Base-by-base conservation (phyloP, 1,140 invertebrate genomes). In the Nomia melanderi region DNA sequence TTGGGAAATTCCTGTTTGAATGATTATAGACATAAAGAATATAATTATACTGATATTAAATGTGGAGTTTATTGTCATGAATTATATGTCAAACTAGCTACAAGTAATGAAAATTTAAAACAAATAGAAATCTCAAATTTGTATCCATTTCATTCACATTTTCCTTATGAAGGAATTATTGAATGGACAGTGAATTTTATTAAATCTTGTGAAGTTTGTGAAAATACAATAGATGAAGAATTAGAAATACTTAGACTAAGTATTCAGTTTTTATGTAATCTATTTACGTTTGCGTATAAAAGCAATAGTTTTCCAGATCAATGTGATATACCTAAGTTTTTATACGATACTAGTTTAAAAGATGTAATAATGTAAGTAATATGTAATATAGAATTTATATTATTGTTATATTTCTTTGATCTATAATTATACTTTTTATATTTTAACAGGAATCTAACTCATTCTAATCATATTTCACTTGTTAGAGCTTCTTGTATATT, bases 241-340 rank as follows among this genome's bases (percentile, higher is more conserved):
- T 53, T 77, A 23, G 81, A 90, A 60, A 80, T 90, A 20, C 62
- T 90, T 23, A 88, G 86, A 75, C 62, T 87, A 47, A 81, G 83
- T 47, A 66, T 90, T 29, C 84, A 88, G 39, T 91, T 91, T 71
- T 77, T 91, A 33, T 89, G 88, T 29, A 91, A 90, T 87, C 78
- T 90, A 25, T 79, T 85, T 53, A 83, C 86, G 14, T 86, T 85
- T 71, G 82, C 79, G 7, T 85, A 67, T 66, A 64, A 81, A 25
- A 69, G 79, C 70, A 59, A 12, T 14, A 69, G 8, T 29, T 67
- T 27, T n/a, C 23, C 44, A n/a, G 70, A 82, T 20, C 29, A 66
- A 6, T 23, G 79, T 27, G 44, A 80, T 25, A 41, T 79, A 44
- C 56, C 71, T n/a, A 60, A 53, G 33, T 82, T 25, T 69, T 72